Percentiles rank a stretch among this genome's conserved stretches.
Conservation (phyloP, 1,140 invertebrate genomes). For the Antheraea mylitta region DNA sequence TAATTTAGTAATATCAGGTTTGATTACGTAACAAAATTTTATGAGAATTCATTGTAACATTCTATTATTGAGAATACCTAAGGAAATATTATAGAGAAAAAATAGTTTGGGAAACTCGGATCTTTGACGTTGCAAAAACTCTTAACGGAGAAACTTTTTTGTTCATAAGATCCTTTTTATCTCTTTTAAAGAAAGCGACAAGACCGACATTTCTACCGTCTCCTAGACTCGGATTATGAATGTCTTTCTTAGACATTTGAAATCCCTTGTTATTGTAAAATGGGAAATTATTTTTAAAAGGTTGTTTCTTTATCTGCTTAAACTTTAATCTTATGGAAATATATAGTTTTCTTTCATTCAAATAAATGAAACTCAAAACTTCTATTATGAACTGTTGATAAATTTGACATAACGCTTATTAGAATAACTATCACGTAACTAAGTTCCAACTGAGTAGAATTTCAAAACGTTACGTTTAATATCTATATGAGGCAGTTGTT, state of each 20-base stretch:
- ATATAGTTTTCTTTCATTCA: neutral
- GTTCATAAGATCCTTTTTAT: neutral
- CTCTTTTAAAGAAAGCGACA: neutral
- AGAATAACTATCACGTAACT: neutral
- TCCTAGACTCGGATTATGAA: conserved; percentile 1
- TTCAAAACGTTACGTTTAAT: neutral
- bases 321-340: neutral
- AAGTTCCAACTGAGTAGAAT: neutral
- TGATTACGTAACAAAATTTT: too few species aligned
- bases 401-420: neutral
- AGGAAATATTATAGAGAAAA: neutral
- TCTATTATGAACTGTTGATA: neutral
- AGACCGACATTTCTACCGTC: neutral
- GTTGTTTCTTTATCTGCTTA: neutral
- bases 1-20: too few species aligned
- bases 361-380: neutral
- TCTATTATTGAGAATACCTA: neutral
- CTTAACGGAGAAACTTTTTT: neutral
- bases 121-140: neutral
- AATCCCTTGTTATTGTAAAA: neutral
- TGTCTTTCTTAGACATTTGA: neutral
- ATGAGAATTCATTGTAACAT: too few species aligned
- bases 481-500: neutral
- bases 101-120: neutral
- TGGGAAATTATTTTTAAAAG: neutral